Base-by-base conservation (phyloP, 1,140 invertebrate genomes). In the Solenopsis fugax region DNA sequence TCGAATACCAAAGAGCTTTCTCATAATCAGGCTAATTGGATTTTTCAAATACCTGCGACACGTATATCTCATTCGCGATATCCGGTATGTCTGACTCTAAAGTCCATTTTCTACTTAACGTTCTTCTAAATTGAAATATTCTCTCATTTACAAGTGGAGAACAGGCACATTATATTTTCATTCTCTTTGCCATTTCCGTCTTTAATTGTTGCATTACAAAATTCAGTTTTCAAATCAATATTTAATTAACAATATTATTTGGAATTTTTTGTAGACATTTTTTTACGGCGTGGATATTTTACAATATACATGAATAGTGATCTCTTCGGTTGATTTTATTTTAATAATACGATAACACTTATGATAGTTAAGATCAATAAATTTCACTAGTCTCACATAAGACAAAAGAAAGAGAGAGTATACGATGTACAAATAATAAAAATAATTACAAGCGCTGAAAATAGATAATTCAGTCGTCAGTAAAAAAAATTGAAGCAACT, bases 61-160 rank as follows among this genome's bases (percentile, higher is more conserved):
- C 12, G 21, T 7, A 52, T 12, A n/a, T 29, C 5, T 60, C 21
- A 4, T 45, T 21, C 13, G 10, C n/a, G 10, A n/a, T 29, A n/a
- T 18, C 48, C 7, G 29, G 48, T 50, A 37, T 4, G 60, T 80
- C 45, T 67, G 76, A 80, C 76, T 67, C 29, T 12, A 67, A 37
- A 2, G 60, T 52, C 45, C 29, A 16, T 48, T 67, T 80, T 80
- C 29, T 80, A 80, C 13, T 80, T 67, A 24, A 16, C 2, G 12
- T 56, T 3, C 54, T 34, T n/a, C 0, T 29, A 29, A 24, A 10
- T 21, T 58, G 45, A 45, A 77, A 18, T 18, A 29, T 50, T 34
- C 13, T 64, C 6, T 64, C 6, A 6, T 4, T 58, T 37, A 34
- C 24, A 7, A 41, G 41, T 16, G 24, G 9, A 24, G 10, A n/a